Evolutionary conservation across 92 coral and sea anemone species (phyloP), one percentile per base, ranked within the genome.

Genomic region (Micromussa lordhowensis): DNA sequence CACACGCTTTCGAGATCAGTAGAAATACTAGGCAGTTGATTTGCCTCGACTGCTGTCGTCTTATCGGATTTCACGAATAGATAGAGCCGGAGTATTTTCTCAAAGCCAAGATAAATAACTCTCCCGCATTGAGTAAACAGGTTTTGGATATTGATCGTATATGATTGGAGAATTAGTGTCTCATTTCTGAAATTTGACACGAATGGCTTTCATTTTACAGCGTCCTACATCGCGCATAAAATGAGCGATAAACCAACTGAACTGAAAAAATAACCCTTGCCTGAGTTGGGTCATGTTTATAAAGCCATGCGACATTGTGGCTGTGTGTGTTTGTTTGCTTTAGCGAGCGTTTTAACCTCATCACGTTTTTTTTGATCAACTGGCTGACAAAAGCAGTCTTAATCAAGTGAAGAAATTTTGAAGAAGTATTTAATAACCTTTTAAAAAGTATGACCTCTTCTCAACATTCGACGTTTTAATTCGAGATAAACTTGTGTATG

Each of bases 61-160:
- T 84, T 55, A 59, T 77, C n/a, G 58, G 57, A 59, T 85, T 44
- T 54, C 70, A n/a, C 76, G 51, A 26, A 6, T 40, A 61, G 19
- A 29, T 44, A 12, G 6, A 28, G n/a, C n/a, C n/a, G n/a, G 74
- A 26, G 31, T 59, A 28, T 63, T 86, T 84, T 63, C 59, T 7
- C 15, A 29, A 61, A 19, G 77, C 83, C 34, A 77, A 77, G 38
- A 32, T 44, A 86, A 86, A 86, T 57, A 86, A n/a, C 82, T 68
- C 89, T 77, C 89, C 89, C 89, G 68, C 83, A 63, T 28, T 19
- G 89, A 38, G 48, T 77, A 76, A 77, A 85, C 81, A 85, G 44
- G 15, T 26, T 86, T 22, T 63, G 34, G 32, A 24, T 40, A 28
- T 32, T 31, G 83, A 86, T 77, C 75, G 29, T 51, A 36, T 74